phyloP scores from a whole-genome alignment of 2,888 invertebrate genomes.

The Eupithecia pulchellata region DNA sequence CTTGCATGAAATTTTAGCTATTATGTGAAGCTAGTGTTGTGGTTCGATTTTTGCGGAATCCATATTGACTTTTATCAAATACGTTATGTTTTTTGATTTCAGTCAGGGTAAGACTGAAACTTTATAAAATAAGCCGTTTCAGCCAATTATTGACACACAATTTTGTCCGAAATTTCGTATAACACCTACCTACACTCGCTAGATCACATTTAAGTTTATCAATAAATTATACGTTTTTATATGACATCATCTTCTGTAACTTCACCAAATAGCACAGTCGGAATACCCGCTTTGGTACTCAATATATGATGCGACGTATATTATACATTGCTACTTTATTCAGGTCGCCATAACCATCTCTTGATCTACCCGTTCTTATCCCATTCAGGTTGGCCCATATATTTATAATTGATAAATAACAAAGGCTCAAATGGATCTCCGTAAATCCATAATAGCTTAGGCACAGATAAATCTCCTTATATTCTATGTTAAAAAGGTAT shows the following conservation, averaged over 20 bases:
- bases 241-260: background rate
- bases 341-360: background rate
- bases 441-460: background rate
- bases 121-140: background rate
- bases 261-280: background rate
- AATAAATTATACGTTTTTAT: background rate
- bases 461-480: background rate
- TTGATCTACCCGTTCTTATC: background rate
- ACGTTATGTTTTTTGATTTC: too few species aligned
- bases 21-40: too few species aligned
- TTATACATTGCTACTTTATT: background rate
- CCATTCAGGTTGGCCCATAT: background rate
- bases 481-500: background rate
- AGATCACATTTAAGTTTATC: slow-evolving; percentile 3
- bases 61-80: too few species aligned
- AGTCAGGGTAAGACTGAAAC: too few species aligned
- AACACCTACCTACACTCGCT: background rate
- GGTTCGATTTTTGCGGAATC: too few species aligned
- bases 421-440: background rate
- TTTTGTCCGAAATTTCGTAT: background rate
- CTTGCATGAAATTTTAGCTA: too few species aligned
- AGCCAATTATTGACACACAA: background rate
- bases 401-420: background rate
- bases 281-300: too few species aligned
- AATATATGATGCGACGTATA: background rate